Conservation (phyloP, 2,113 vertebrate genomes). For the Nycticebus coucang region DNA sequence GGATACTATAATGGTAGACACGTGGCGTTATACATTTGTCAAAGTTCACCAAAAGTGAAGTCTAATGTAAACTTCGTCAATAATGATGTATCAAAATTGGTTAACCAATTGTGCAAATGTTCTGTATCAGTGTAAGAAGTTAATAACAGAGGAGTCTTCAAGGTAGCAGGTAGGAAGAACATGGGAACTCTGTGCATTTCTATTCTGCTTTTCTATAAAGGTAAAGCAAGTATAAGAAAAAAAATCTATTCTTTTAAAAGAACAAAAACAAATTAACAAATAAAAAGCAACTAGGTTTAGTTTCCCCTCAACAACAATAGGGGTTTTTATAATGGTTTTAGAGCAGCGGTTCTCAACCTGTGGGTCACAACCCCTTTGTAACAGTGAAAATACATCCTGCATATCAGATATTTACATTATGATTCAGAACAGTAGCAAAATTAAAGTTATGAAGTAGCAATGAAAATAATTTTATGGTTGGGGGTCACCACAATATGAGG, state of each 20-base stretch:
- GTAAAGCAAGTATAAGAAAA: conserved; percentile 9
- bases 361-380: too few relatives aligned
- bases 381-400: too few relatives aligned
- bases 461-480: too few relatives aligned
- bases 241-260: background rate
- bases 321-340: background rate
- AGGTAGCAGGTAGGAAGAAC: background rate
- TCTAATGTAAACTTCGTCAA: background rate
- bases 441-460: too few relatives aligned
- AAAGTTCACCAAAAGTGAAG: background rate
- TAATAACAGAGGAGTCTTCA: background rate
- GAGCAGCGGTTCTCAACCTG: background rate
- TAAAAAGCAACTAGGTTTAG: background rate
- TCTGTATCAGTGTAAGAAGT: background rate
- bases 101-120: background rate
- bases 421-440: too few relatives aligned
- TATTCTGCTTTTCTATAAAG: background rate
- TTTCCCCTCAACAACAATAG: background rate
- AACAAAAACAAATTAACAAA: background rate
- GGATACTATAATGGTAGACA: background rate
- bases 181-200: background rate
- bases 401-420: too few relatives aligned
- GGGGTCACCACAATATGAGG: too few relatives aligned
- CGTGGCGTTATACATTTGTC: background rate
- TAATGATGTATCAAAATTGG: background rate